Percentiles rank a stretch among this genome's conserved stretches.
phyloP scores from a whole-genome alignment of 2,113 vertebrate genomes.

The Tenebrosternarchus preto region DNA sequence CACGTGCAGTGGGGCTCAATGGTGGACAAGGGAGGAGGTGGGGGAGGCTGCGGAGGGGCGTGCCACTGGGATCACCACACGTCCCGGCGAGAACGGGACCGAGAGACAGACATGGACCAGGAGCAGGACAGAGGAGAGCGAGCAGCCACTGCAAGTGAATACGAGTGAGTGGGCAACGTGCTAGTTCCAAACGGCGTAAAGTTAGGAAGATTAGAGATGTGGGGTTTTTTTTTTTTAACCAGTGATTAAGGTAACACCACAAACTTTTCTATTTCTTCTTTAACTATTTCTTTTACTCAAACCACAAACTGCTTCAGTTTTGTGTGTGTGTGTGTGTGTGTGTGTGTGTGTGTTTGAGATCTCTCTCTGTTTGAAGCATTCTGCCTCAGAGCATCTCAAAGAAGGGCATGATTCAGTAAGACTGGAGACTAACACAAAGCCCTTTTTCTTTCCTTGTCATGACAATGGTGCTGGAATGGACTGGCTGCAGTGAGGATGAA shows the following conservation, averaged over 20 bases:
- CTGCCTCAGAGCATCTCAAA: neutral
- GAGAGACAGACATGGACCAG: slow-evolving; percentile 52
- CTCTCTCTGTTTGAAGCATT: no score
- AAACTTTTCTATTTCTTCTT: no score
- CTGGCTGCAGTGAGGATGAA: slow-evolving; percentile 61
- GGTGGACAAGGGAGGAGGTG: slow-evolving; percentile 64
- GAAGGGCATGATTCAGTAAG: neutral
- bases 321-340: neutral
- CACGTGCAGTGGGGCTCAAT: slow-evolving; percentile 69
- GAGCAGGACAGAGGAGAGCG: slow-evolving; percentile 58
- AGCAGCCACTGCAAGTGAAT: slow-evolving; percentile 66
- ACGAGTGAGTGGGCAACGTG: slow-evolving; percentile 48
- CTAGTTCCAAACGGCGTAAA: no score
- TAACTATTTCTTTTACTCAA: no score
- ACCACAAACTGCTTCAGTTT: neutral
- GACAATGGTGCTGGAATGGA: neutral
- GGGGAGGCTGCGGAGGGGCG: slow-evolving; percentile 38
- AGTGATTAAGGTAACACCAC: no score
- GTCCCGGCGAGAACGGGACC: slow-evolving; percentile 55
- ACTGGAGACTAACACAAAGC: neutral
- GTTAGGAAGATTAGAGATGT: no score
- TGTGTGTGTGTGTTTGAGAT: neutral
- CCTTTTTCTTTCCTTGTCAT: neutral
- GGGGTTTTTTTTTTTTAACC: no score
- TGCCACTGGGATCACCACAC: slow-evolving; percentile 67